Evolutionary conservation across 2,797 vertebrate species (phyloP).

Genomic region (Pteropus rufus): DNA sequence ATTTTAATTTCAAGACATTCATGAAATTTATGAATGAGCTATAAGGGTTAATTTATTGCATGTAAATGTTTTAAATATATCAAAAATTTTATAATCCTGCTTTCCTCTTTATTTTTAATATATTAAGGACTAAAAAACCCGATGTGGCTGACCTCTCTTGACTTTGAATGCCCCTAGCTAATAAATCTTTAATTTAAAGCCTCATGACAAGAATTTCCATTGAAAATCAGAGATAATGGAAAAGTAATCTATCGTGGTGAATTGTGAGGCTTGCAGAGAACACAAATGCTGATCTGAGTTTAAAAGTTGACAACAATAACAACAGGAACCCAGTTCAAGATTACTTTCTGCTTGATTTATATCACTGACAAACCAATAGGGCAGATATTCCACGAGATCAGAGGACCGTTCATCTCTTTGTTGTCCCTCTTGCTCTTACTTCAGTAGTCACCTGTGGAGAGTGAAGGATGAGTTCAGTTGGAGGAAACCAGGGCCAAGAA

Average conservation of each 20-base stretch:
- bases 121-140: neutral
- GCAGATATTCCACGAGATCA: neutral
- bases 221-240: neutral
- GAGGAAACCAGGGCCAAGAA: neutral
- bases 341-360: neutral
- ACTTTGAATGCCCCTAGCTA: neutral
- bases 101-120: neutral
- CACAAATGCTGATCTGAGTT: neutral
- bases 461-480: neutral
- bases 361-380: neutral
- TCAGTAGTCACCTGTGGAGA: neutral
- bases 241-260: neutral
- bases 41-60: neutral
- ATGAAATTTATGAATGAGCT: neutral
- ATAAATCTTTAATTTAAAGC: neutral
- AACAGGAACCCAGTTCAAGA: neutral
- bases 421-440: neutral
- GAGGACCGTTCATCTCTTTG: neutral
- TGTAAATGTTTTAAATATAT: neutral
- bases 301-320: neutral
- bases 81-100: neutral
- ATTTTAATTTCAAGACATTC: neutral
- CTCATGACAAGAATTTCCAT: neutral
- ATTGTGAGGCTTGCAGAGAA: neutral
- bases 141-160: neutral